Percentiles rank a stretch among this genome's conserved stretches.
Conservation (phyloP, 2,113 vertebrate species). For the Siphamia tubifer region DNA sequence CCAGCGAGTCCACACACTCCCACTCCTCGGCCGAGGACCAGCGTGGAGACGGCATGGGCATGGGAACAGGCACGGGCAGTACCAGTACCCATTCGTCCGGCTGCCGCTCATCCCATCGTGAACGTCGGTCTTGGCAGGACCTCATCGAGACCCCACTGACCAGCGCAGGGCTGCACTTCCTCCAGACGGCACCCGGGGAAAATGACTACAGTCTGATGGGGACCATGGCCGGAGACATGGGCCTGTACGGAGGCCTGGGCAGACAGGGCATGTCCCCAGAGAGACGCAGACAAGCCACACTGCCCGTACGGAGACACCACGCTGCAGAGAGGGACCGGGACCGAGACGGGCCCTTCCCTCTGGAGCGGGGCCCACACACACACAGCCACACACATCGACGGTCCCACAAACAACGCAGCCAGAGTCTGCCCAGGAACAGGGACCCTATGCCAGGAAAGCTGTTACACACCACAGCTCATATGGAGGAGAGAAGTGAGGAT, state of each 20-base stretch:
- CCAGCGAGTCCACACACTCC: constrained; percentile 89
- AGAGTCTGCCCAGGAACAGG: constrained; percentile 88
- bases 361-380: constrained; percentile 80
- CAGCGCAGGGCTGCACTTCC: constrained; percentile 89
- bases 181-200: constrained; percentile 85
- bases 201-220: constrained; percentile 72
- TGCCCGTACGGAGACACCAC: constrained; percentile 82
- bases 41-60: constrained; percentile 72
- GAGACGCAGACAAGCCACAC: constrained; percentile 83
- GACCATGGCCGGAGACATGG: constrained; percentile 73
- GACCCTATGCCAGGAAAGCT: constrained; percentile 75
- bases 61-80: constrained; percentile 74
- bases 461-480: constrained; percentile 67
- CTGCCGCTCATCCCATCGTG: constrained; percentile 83
- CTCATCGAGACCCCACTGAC: constrained; percentile 86
- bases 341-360: constrained; percentile 87
- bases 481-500: constrained; percentile 82
- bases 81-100: constrained; percentile 83
- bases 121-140: constrained; percentile 88
- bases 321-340: constrained; percentile 81
- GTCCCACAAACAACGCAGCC: constrained; percentile 87
- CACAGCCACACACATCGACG: constrained; percentile 71
- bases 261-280: constrained; percentile 82
- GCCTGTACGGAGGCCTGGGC: constrained; percentile 62
- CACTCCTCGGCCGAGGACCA: constrained; percentile 85